Evolutionary conservation across 2,113 vertebrate genomes (phyloP).

Genomic region (Oreotragus oreotragus): DNA sequence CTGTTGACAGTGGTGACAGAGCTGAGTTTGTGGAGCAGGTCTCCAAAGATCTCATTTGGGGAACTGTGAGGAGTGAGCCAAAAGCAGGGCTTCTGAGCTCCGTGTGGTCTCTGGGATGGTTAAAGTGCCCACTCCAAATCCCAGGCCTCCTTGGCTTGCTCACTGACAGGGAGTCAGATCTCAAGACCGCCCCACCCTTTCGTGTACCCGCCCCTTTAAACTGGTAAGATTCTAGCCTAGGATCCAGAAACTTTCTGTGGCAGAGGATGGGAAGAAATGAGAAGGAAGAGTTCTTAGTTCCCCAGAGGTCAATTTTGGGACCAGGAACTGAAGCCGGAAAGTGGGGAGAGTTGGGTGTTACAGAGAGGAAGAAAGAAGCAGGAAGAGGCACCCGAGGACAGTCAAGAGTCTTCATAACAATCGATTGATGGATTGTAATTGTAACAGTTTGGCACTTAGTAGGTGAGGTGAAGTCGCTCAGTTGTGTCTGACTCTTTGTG

Average conservation of each 20-base stretch:
- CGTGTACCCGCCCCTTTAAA: not conserved
- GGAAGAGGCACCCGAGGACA: not conserved
- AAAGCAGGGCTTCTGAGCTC: slow-evolving; percentile 25
- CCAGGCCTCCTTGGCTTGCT: not conserved
- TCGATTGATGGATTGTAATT: not conserved
- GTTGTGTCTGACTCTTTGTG: too few species aligned
- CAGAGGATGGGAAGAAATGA: not conserved
- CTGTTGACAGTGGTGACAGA: slow-evolving; percentile 68
- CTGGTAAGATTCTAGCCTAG: not conserved
- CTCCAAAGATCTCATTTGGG: slow-evolving; percentile 64
- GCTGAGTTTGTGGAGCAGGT: slow-evolving; percentile 56
- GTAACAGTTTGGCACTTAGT: not conserved
- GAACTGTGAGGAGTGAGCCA: slow-evolving; percentile 42
- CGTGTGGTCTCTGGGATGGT: not conserved
- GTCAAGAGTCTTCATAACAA: not conserved
- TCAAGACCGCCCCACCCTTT: not conserved
- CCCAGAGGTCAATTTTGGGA: not conserved
- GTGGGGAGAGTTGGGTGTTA: not conserved
- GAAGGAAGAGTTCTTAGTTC: not conserved
- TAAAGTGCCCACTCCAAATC: not conserved
- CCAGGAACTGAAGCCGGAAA: slow-evolving; percentile 8
- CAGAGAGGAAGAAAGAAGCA: not conserved
- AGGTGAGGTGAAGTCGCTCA: too few species aligned
- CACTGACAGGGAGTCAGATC: not conserved
- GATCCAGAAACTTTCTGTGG: not conserved